Base-by-base conservation (phyloP, 1,140 invertebrate genomes). In the Pseudoatta argentina region DNA sequence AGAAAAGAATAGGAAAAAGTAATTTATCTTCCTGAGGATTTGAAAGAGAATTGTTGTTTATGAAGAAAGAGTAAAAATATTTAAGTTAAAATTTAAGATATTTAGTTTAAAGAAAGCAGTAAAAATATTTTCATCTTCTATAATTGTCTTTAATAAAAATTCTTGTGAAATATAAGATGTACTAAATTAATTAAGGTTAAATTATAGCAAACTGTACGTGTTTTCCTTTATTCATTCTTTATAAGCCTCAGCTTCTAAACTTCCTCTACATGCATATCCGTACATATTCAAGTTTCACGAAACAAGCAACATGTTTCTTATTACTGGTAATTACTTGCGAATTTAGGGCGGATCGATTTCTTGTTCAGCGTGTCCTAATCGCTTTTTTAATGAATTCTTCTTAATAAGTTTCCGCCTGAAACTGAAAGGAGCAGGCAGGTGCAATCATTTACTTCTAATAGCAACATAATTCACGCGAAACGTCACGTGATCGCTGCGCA, bases 361-460 rank as follows among this genome's bases (percentile, higher is more conserved):
- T 81, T 71, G 78, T 57, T 30, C 77, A 30, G 30, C 64, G 8
- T 14, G 78, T 67, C 34, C 76, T 76, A 67, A 79, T 81, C 78
- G 51, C 21, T 71, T 71, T 71, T 66, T 81, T 81, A 81, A 81
- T 71, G 53, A 81, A 44, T 57, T 53, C 66, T 71, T 81, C 66
- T 81, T 81, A 71, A 81, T 88, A 87, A 88, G 24, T 24, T 88
- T 75, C 72, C 76, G 55, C 59, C 44, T 61, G 59, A 53, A 63
- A 48, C 85, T 63, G 87, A 82, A 87, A 87, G 61, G 86, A 61
- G 86, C 76, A 21, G 21, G 59, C 55, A 73, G 34, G 69, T 63
- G 86, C 64, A 87, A 87, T 88, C 87, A 87, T 88, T 88, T 79
- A 76, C 14, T 5, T 10, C 39, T 87, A 88, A 89, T 88, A 77